Base-by-base conservation (phyloP, 2,113 vertebrate species). In the human region DNA sequence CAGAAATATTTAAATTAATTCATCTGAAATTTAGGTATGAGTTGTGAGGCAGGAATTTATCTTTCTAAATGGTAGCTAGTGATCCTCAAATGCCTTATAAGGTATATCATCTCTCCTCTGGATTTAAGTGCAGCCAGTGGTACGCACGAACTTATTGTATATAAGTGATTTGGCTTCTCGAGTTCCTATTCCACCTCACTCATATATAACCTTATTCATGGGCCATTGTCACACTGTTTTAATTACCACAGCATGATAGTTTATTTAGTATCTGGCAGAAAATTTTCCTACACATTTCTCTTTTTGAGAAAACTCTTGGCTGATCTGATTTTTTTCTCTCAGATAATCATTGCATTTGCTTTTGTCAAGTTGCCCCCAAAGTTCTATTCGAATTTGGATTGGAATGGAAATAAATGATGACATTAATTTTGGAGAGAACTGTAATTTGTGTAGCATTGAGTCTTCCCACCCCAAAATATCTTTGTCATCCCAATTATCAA, bases 1-100 rank as follows among this genome's bases (percentile, higher is more conserved):
- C 14, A 88, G 25, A 86, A 91, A 92, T 57, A 88, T 81, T 89
- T 73, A 45, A 94, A 50, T 45, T 79, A 73, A 84, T 38, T 82
- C 55, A 87, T 55, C 61, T 32, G 32, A 93, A 73, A 91, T 75
- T 61, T 73, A 75, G 3, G 11, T 68, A 1, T 32, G 89, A 79
- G 32, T 80, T 83, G 14, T 43, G 25, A 85, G 17, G 30, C 12
- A 66, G 9, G 61, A 75, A 48, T 66, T 32, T 73, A 50, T 52
- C 57, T 66, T 76, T 82, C 78, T 95, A 86, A 92, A 72, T 73
- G 52, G n/a, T 20, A 93, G 45, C 8, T 72, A 92, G 23, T 90
- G 85, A 40, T 52, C 30, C 32, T 25, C 75, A 81, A 89, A 68
- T 79, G 35, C 3, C 57, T 85, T 75, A 61, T 66, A 52, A 27